Base-by-base conservation (phyloP, 1,140 invertebrate genomes). In the Scaptomyza graminum region DNA sequence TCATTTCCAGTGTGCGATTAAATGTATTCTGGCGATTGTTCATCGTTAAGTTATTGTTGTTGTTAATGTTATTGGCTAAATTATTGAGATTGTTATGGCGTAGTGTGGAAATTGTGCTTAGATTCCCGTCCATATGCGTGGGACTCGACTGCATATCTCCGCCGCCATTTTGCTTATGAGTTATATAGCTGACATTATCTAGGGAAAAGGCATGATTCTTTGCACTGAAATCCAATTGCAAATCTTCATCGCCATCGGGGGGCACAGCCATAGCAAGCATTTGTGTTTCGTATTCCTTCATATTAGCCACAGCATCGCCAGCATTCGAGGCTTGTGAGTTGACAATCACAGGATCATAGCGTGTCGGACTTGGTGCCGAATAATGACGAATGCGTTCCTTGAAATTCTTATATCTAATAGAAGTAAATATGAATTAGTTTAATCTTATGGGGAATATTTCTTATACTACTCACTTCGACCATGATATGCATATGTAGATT, bases 401-500 rank as follows among this genome's bases (percentile, higher is more conserved):
- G 82, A 96, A 96, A n/a, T 95, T 94, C 88, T 96, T 96, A 83
- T 96, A 96, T 73, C 95, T 95, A 69, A 50, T 16, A 8, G 31
- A 13, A 71, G 39, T 7, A 39, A 44, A 16, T 11, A 74, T 12
- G 11, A 1, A 1, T 41, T n/a, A n/a, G 37, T 41, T n/a, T 0
- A n/a, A 5, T 41, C 12, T 5, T 34, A 9, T 34, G 1, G 2
- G 7, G 8, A 34, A 9, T 9, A 0, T 41, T 41, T 41, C 1
- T n/a, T 0, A n/a, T 12, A 1, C 25, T 13, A 87, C 93, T 93
- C 92, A 97, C 96, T 96, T 97, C 59, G 96, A 96, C 97, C 97
- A 98, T 0, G 97, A 97, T 44, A 97, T 95, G 88, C 97, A 97
- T 31, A 98, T 97, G 87, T 98, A 97, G 28, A 97, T 95, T 39